These are phyloP conservation scores for Drosophila longiperda DNA, from an alignment of 2,888 invertebrate species.

Conservation along the genomic window DNA sequence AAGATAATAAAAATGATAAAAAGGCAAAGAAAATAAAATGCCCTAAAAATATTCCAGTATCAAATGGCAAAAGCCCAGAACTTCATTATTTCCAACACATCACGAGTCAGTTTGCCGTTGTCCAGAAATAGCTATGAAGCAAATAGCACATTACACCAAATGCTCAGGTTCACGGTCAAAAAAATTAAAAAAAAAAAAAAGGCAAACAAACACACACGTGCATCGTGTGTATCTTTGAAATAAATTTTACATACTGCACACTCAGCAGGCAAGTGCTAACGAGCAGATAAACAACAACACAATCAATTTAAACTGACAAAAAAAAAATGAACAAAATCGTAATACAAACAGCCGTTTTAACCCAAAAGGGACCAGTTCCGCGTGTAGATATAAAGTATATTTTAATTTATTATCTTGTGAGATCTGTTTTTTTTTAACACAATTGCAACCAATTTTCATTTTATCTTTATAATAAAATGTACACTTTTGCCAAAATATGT, in stretches of 20 bases:
- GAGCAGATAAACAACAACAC: slow-evolving; percentile 44
- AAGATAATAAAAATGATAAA: slow-evolving; percentile 25
- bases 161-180: slow-evolving; percentile 72
- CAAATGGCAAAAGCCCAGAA: slow-evolving; percentile 15
- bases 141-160: slow-evolving; percentile 5
- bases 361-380: not conserved
- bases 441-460: not conserved
- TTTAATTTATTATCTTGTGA: not conserved
- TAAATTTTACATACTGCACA: slow-evolving; percentile 33
- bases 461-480: too few species aligned
- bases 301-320: slow-evolving; percentile 23
- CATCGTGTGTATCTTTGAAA: slow-evolving; percentile 34
- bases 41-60: slow-evolving; percentile 2
- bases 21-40: not conserved
- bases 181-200: slow-evolving; percentile 45
- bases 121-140: slow-evolving; percentile 12
- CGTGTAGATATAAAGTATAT: not conserved
- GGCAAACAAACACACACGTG: slow-evolving; percentile 31
- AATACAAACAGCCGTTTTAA: slow-evolving; percentile 34
- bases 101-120: not conserved
- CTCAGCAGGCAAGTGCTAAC: slow-evolving; percentile 41
- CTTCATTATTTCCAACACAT: not conserved
- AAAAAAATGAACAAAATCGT: slow-evolving; percentile 14
- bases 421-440: too few species aligned
- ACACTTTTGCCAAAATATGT: too few species aligned